Conservation (phyloP, 1,140 invertebrate species). For the Drosophila azteca region DNA sequence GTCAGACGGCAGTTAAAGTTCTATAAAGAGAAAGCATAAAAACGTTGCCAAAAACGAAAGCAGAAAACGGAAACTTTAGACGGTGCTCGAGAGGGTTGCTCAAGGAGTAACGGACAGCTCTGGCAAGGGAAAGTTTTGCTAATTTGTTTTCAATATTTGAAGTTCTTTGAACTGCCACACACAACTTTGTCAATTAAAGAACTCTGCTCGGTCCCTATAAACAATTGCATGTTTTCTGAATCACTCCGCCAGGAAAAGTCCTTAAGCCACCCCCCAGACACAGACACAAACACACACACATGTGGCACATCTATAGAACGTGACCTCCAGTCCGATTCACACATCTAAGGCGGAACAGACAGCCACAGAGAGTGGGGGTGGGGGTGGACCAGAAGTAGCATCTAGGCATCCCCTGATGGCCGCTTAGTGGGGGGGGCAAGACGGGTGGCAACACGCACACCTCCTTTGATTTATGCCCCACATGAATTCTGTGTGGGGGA, state of each 20-base stretch:
- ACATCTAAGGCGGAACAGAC: slow-evolving; percentile 21
- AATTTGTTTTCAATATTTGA: background rate
- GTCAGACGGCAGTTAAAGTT: slow-evolving; percentile 59
- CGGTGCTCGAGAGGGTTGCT: slow-evolving; percentile 1
- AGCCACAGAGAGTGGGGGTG: background rate
- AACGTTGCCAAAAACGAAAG: background rate
- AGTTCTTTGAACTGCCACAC: too few species aligned
- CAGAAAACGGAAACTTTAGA: background rate
- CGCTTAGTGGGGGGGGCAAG: slow-evolving; percentile 47
- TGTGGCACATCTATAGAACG: slow-evolving; percentile 27
- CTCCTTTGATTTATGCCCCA: slow-evolving; percentile 46
- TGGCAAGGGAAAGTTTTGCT: too few species aligned
- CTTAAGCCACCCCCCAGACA: slow-evolving; percentile 25
- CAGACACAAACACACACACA: background rate
- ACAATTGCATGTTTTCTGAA: too few species aligned
- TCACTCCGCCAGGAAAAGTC: slow-evolving; percentile 5
- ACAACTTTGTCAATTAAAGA: background rate
- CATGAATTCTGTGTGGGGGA: slow-evolving; percentile 40
- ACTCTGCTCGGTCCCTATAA: too few species aligned
- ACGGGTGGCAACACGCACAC: slow-evolving; percentile 35
- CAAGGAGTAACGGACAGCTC: background rate
- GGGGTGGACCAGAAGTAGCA: background rate
- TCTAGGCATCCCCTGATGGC: slow-evolving; percentile 25
- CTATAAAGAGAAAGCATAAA: slow-evolving; percentile 16
- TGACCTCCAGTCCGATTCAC: slow-evolving; percentile 41